Conservation (phyloP, 2,797 vertebrate genomes). For the Periparus ater region DNA sequence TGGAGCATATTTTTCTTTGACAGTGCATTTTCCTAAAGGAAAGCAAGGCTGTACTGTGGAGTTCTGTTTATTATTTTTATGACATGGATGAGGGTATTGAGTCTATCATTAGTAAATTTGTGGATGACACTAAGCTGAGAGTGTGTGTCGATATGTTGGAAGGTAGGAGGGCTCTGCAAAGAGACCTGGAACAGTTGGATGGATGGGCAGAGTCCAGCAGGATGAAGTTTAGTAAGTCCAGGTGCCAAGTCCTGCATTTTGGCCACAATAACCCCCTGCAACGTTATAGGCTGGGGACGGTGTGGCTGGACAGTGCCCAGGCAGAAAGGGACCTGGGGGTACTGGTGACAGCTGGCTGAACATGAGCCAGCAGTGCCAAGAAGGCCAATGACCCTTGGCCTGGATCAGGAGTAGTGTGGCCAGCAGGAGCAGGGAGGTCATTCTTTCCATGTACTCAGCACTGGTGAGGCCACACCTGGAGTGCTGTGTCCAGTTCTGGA, state of each 20-base stretch:
- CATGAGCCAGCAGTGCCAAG: not conserved
- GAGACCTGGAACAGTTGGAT: not conserved
- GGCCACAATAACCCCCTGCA: not conserved
- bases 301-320: not conserved
- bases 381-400: not conserved
- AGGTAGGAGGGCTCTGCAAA: not conserved
- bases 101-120: not conserved
- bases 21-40: not conserved
- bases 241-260: not conserved
- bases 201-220: not conserved
- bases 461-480: not conserved
- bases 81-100: not conserved
- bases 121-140: not conserved
- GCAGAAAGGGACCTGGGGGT: not conserved
- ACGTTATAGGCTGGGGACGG: rapidly evolving
- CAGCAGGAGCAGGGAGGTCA: not conserved
- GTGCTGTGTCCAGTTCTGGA: not conserved
- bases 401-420: not conserved
- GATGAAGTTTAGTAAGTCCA: not conserved
- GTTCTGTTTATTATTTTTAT: not conserved
- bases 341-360: not conserved
- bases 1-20: not conserved
- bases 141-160: rapidly evolving
- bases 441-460: rapidly evolving
- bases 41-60: not conserved